phyloP scores from a whole-genome alignment of 30 jellyfish, hydroid and myxozoan genomes.

The Pseudorhiza aurosa region DNA sequence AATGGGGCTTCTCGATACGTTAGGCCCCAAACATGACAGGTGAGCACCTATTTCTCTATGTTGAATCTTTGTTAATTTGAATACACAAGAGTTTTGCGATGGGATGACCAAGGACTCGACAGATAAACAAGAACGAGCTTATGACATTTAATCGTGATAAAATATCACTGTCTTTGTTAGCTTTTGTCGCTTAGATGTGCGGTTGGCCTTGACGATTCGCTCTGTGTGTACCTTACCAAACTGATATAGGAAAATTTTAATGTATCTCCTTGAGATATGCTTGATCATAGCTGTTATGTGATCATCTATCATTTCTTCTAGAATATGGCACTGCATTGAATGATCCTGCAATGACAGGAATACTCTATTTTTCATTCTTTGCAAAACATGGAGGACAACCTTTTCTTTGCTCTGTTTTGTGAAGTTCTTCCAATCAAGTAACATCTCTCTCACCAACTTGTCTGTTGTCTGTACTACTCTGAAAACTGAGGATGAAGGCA shows the following conservation, averaged over 20 bases:
- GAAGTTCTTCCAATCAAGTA: conserved; percentile 13
- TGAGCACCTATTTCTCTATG: too few species aligned
- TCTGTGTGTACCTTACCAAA: conserved; percentile 11
- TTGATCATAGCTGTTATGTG: conserved; percentile 8
- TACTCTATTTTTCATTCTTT: neutral
- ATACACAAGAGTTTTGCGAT: too few species aligned
- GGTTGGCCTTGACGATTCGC: neutral
- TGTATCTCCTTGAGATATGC: neutral
- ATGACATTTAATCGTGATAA: neutral
- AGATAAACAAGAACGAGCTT: too few species aligned
- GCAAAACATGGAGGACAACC: conserved; percentile 2
- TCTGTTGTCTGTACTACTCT: conserved; percentile 26
- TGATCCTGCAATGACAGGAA: conserved; percentile 4
- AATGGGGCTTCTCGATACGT: too few species aligned
- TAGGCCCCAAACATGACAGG: too few species aligned
- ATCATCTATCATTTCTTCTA: neutral
- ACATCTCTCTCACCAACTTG: conserved; percentile 4
- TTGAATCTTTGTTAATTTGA: too few species aligned
- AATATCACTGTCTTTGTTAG: conserved; percentile 1
- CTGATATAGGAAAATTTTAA: neutral
- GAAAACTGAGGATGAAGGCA: conserved; percentile 27
- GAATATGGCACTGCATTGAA: conserved; percentile 10
- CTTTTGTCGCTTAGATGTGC: neutral
- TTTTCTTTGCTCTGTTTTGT: conserved; percentile 9
- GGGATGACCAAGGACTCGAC: too few species aligned